These are phyloP conservation scores for Pharmacophagus antenor DNA, from an alignment of 2,888 invertebrate genomes.

Conservation along the genomic window DNA sequence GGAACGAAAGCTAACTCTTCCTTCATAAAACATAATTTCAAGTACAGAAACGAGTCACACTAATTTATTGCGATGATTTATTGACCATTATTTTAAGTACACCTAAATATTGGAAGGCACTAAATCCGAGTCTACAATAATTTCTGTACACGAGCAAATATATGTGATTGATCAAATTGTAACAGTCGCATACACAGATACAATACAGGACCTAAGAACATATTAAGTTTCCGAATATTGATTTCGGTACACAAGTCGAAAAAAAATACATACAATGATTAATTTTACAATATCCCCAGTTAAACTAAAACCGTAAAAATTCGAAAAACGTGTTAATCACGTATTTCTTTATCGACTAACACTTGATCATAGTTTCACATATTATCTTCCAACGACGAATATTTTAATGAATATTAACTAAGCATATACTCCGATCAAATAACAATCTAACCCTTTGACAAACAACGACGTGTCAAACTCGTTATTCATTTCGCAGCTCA, in stretches of 20 bases:
- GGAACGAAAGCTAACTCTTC: slow-evolving; percentile 35
- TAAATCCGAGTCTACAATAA: slow-evolving; percentile 74
- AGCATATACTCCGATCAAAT: no score
- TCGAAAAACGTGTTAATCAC: no score
- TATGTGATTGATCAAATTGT: slow-evolving; percentile 31
- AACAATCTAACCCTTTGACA: no score
- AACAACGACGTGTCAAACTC: no score
- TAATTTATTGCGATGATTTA: slow-evolving; percentile 21
- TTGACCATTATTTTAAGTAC: slow-evolving; percentile 52
- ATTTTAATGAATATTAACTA: no score
- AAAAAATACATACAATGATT: no score
- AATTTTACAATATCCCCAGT: no score
- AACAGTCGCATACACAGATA: slow-evolving; percentile 14
- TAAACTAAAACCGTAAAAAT: no score
- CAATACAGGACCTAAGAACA: background rate
- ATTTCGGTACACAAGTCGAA: background rate
- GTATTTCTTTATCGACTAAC: no score
- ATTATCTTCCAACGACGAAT: no score
- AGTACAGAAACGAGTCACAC: slow-evolving; percentile 1
- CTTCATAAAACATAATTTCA: background rate
- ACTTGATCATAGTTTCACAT: no score
- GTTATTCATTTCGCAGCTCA: no score
- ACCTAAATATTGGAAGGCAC: slow-evolving; percentile 72
- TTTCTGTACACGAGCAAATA: slow-evolving; percentile 63
- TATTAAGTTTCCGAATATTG: background rate